Conservation (phyloP, 2,888 invertebrate species). For the Blastobasis adustella region DNA sequence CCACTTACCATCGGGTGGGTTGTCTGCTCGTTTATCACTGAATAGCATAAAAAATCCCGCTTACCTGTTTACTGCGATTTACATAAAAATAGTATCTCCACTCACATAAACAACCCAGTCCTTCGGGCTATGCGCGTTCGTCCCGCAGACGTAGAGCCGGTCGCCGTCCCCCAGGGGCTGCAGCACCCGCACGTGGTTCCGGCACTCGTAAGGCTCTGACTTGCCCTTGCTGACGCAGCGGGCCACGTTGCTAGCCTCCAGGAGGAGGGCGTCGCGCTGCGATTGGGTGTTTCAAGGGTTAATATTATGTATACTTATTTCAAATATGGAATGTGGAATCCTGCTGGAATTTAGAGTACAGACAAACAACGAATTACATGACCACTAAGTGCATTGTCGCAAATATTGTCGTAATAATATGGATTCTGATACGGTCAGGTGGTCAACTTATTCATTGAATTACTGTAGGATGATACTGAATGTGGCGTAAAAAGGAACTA, state of each 20-base stretch:
- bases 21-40: too few relatives aligned
- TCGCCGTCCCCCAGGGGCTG: constrained; percentile 78
- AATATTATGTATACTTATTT: not conserved
- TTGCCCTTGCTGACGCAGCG: constrained; percentile 78
- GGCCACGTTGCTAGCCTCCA: constrained; percentile 76
- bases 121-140: constrained; percentile 78
- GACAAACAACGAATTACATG: not conserved
- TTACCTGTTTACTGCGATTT: too few relatives aligned
- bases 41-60: too few relatives aligned
- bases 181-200: constrained; percentile 77
- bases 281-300: not conserved
- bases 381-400: not conserved
- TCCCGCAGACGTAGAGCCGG: constrained; percentile 77
- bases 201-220: constrained; percentile 78
- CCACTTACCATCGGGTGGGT: too few relatives aligned
- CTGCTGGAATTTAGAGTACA: not conserved
- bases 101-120: constrained; percentile 79
- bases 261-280: constrained; percentile 71
- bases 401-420: too few relatives aligned
- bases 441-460: too few relatives aligned
- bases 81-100: constrained; percentile 9
- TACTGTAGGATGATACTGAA: too few relatives aligned
- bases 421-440: too few relatives aligned
- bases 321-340: not conserved
- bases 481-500: too few relatives aligned